Conservation (phyloP, 2,797 vertebrate species). For the Mormyrus hasselquistii region DNA sequence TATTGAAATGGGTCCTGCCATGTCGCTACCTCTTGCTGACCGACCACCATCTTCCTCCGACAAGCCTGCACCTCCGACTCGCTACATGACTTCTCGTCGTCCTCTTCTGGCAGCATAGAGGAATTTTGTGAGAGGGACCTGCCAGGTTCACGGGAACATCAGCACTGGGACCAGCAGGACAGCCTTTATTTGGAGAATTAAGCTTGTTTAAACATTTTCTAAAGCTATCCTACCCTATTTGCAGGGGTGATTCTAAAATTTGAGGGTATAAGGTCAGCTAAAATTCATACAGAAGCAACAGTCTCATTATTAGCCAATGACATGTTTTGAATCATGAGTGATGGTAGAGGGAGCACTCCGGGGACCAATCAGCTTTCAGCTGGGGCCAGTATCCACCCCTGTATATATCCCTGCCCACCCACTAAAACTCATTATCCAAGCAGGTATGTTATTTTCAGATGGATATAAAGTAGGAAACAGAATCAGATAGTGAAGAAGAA, state of each 20-base stretch:
- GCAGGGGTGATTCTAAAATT: neutral
- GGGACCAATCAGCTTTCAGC: neutral
- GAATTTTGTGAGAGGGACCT: constrained; percentile 91
- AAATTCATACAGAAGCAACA: neutral
- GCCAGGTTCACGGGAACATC: constrained; percentile 8
- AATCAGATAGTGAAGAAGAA: neutral
- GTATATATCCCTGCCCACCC: neutral
- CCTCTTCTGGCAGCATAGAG: constrained; percentile 84
- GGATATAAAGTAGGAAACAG: neutral
- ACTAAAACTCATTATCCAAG: neutral
- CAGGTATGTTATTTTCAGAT: neutral
- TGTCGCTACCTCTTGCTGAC: constrained; percentile 69
- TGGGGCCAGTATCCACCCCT: neutral
- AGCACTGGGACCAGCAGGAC: neutral
- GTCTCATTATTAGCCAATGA: neutral
- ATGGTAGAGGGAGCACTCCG: neutral
- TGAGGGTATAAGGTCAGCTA: neutral
- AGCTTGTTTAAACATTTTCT: neutral
- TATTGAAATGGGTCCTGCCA: neutral
- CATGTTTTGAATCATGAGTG: neutral
- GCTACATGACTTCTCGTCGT: constrained; percentile 83
- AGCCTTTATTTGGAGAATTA: neutral
- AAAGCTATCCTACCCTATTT: neutral
- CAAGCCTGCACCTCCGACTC: constrained; percentile 73
- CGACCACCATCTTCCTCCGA: constrained; percentile 64